Percentiles rank a stretch among this genome's conserved stretches.
Conservation (phyloP, 1,140 invertebrate species). For the Caerostris darwini region DNA sequence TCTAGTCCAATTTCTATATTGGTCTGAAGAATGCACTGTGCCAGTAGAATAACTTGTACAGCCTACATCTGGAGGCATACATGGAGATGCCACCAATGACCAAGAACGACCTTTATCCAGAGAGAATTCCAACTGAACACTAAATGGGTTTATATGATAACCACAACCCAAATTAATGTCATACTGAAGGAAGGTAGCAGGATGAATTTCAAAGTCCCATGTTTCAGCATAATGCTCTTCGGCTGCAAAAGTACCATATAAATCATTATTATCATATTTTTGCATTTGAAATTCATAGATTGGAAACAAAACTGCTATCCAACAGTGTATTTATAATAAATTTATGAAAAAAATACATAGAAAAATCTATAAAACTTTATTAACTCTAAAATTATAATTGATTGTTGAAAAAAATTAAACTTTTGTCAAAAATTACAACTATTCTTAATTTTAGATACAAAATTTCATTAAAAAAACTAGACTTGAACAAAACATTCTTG, state of each 20-base stretch:
- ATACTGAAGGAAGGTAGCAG: conserved; percentile 83
- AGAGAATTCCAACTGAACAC: conserved; percentile 82
- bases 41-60: conserved; percentile 82
- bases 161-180: conserved; percentile 82
- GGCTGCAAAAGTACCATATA: not conserved
- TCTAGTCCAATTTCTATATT: conserved; percentile 82
- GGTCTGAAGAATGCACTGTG: conserved; percentile 81
- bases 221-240: conserved; percentile 82
- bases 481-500: too few relatives aligned
- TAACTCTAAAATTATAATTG: too few relatives aligned
- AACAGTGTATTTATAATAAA: too few relatives aligned
- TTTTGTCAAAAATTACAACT: too few relatives aligned
- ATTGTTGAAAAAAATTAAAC: too few relatives aligned
- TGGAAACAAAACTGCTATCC: too few relatives aligned
- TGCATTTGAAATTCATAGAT: too few relatives aligned
- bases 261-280: too few relatives aligned
- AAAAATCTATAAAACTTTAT: too few relatives aligned
- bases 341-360: too few relatives aligned
- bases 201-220: conserved; percentile 82
- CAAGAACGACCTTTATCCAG: conserved; percentile 82
- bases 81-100: conserved; percentile 82
- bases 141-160: conserved; percentile 79
- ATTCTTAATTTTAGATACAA: too few relatives aligned
- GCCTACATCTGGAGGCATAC: conserved; percentile 82
- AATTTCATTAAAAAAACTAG: too few relatives aligned